A percentile compares a stretch with the other conserved stretches of the same genome.
These are phyloP conservation scores for Halocaridina rubra DNA, from an alignment of 2,888 invertebrate genomes.

Conservation along the genomic window DNA sequence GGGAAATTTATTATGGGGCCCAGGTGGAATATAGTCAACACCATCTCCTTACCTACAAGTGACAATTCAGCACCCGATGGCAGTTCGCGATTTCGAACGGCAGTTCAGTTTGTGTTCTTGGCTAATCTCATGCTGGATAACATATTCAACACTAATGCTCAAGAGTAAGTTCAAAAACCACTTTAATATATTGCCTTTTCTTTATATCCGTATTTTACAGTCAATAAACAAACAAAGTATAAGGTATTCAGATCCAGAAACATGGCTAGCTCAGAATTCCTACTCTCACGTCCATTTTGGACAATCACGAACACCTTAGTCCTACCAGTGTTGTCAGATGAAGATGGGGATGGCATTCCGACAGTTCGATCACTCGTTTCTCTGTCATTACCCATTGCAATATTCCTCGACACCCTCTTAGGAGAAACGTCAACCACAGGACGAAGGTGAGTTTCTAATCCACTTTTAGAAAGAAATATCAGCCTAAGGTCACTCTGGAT, in stretches of 20 bases:
- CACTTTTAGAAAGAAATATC: no score
- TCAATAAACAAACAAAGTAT: background rate
- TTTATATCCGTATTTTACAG: background rate
- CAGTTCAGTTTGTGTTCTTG: background rate
- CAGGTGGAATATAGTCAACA: background rate
- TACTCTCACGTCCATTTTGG: constrained; percentile 52
- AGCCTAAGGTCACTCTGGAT: no score
- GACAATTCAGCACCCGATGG: background rate
- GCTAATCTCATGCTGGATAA: background rate
- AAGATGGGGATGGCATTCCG: constrained; percentile 29
- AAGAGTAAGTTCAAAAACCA: background rate
- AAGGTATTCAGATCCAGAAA: background rate
- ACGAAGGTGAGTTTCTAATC: background rate
- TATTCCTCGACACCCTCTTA: constrained; percentile 59
- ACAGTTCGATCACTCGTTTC: constrained; percentile 40
- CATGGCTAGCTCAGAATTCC: background rate
- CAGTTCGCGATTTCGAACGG: background rate
- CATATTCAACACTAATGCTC: background rate
- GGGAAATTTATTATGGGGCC: background rate
- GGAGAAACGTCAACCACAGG: constrained; percentile 17
- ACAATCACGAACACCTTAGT: constrained; percentile 27
- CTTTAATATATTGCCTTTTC: background rate
- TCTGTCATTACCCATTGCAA: constrained; percentile 42
- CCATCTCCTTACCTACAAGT: background rate
- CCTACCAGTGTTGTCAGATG: constrained; percentile 47